Conservation (phyloP, 2,888 invertebrate species). For the Timema cristinae region DNA sequence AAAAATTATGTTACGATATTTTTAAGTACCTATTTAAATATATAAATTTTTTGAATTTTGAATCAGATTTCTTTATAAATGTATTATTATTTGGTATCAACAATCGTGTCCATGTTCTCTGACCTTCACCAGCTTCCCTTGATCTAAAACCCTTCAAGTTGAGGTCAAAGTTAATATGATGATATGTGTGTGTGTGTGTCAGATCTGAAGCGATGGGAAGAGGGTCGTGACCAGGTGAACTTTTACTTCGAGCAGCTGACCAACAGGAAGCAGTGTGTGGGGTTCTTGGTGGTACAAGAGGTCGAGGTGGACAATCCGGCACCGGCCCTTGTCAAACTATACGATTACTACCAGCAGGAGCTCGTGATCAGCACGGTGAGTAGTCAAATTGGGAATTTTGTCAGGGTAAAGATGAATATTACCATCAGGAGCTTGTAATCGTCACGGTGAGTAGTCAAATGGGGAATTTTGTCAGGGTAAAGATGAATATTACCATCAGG, state of each 20-base stretch:
- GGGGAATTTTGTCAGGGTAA: too few species aligned
- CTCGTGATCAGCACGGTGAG: slow-evolving; percentile 52
- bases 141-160: too few species aligned
- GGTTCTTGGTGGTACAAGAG: slow-evolving; percentile 49
- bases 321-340: slow-evolving; percentile 54
- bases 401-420: slow-evolving; percentile 52
- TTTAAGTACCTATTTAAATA: too few species aligned
- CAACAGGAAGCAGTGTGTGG: slow-evolving; percentile 47
- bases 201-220: slow-evolving; percentile 54
- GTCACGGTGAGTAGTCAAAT: slow-evolving; percentile 47
- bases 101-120: too few species aligned
- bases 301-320: slow-evolving; percentile 47
- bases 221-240: slow-evolving; percentile 47
- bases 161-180: too few species aligned
- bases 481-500: too few species aligned
- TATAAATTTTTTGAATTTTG: background rate
- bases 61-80: background rate
- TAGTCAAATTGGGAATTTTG: background rate
- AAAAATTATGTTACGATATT: too few species aligned
- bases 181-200: background rate
- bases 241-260: slow-evolving; percentile 53
- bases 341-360: slow-evolving; percentile 62
- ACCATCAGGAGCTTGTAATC: slow-evolving; percentile 53
- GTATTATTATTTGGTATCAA: too few species aligned
- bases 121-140: too few species aligned